A percentile compares a stretch with the other conserved stretches of the same genome.
phyloP scores from a whole-genome alignment of 2,797 vertebrate genomes.

The Sciurus carolinensis region DNA sequence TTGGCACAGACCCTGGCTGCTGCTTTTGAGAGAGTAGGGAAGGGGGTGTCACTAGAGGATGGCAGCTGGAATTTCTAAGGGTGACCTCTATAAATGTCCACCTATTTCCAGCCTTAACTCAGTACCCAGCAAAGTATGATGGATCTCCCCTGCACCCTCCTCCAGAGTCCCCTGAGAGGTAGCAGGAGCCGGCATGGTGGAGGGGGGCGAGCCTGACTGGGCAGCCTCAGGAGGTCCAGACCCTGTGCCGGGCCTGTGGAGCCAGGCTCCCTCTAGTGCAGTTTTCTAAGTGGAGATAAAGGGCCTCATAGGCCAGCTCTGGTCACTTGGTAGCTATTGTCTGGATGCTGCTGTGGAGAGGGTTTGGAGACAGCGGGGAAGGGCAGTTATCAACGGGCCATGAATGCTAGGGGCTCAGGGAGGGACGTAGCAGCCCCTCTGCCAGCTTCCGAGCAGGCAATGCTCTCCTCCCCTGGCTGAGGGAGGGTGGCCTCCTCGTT shows the following conservation, averaged over 20 bases:
- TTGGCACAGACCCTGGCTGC: not conserved
- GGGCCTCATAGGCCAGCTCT: not conserved
- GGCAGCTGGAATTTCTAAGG: not conserved
- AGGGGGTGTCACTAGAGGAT: not conserved
- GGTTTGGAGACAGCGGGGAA: not conserved
- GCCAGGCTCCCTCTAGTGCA: not conserved
- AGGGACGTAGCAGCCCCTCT: fast-evolving
- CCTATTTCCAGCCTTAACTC: not conserved
- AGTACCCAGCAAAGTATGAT: not conserved
- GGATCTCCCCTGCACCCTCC: not conserved
- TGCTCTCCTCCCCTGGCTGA: not conserved
- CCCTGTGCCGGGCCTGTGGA: not conserved
- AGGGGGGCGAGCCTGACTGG: too few relatives aligned
- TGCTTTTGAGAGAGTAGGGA: not conserved
- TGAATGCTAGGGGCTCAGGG: not conserved
- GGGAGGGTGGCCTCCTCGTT: not conserved
- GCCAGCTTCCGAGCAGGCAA: not conserved
- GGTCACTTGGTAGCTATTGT: not conserved
- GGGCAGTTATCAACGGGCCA: not conserved
- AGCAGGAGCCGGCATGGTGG: not conserved
- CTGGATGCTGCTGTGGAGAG: fast-evolving
- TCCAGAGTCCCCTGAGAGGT: not conserved
- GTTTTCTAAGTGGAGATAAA: not conserved
- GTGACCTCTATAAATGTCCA: not conserved
- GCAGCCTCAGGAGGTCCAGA: not conserved